Evolutionary conservation across 2,888 invertebrate genomes (phyloP).

Genomic region (Lasioglossum oenotherae): DNA sequence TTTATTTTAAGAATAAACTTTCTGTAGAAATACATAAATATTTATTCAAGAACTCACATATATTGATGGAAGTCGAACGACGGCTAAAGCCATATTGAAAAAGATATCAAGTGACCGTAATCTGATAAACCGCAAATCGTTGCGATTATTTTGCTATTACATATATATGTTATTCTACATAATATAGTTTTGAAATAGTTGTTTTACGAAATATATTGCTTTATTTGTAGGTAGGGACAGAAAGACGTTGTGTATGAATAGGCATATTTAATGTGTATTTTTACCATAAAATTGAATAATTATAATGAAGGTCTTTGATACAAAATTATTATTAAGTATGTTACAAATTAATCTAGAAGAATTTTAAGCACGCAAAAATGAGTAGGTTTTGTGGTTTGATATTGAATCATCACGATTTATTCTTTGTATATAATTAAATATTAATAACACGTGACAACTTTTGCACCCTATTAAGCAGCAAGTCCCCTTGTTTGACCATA

Average conservation of each 20-base stretch:
- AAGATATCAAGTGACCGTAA: not conserved
- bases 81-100: constrained; percentile 8
- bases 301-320: constrained; percentile 48
- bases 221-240: not conserved
- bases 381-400: constrained; percentile 29
- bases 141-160: not conserved
- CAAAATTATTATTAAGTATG: constrained; percentile 51
- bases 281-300: constrained; percentile 62
- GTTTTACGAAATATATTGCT: not conserved
- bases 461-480: constrained; percentile 98
- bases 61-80: not conserved
- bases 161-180: not conserved
- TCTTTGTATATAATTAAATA: constrained; percentile 87
- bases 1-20: not conserved
- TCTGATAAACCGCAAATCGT: not conserved
- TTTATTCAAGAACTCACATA: not conserved
- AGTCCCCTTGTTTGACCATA: constrained; percentile 99
- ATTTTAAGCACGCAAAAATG: constrained; percentile 35
- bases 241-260: constrained; percentile 13
- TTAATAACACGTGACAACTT: constrained; percentile 99
- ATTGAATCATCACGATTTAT: constrained; percentile 41
- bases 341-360: constrained; percentile 37
- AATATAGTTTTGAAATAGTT: not conserved
- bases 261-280: constrained; percentile 63
- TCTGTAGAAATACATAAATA: not conserved